Evolutionary conservation across 2,113 vertebrate genomes (phyloP), one percentile per base, ranked within the genome.

Genomic region (Cromileptes altivelis): DNA sequence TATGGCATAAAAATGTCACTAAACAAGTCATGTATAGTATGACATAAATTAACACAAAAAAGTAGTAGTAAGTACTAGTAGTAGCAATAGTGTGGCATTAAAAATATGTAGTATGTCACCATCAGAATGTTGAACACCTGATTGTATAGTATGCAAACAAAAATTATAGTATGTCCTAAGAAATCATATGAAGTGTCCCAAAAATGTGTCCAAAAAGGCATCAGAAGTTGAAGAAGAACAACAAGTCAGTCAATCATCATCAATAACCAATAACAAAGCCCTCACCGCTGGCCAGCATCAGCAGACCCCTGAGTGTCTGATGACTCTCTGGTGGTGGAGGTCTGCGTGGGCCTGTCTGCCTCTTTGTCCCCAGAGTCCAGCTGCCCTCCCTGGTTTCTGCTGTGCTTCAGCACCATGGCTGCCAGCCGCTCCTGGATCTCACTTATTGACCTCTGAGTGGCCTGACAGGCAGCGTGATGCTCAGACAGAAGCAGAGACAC

Each of bases 331-430:
- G 30, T 5, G 55, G 23, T 6, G 78, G 52, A 19, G 4, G 0
- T 7, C 52, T 70, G 70, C 1, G 0, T 1, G 12, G 73, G 8
- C 3, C 6, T 4, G 2, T 53, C 47, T 0, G 30, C 18, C n/a
- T 3, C 37, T 9, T 37, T 6, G 55, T 85, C 75, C 47, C 15
- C 56, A 1, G 76, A 4, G 37, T 4, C 42, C 12, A 4, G 70
- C 73, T 40, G 76, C 18, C 53, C 74, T 53, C 60, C 74, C 77
- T 78, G 83, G 2, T 82, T 89, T 75, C 91, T 89, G 69, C 75
- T 53, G 92, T 99, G 98, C 83, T 94, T 95, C 68, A 80, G 94
- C 85, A 99, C 95, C 95, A 99, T 92, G 78, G 91, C 82, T 6
- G 94, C 73, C 82, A 99, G 92, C 37, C 89, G 95, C 75, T 95